These are phyloP conservation scores for Frankliniella intonsa DNA, from an alignment of 2,888 invertebrate genomes.

Conservation along the genomic window DNA sequence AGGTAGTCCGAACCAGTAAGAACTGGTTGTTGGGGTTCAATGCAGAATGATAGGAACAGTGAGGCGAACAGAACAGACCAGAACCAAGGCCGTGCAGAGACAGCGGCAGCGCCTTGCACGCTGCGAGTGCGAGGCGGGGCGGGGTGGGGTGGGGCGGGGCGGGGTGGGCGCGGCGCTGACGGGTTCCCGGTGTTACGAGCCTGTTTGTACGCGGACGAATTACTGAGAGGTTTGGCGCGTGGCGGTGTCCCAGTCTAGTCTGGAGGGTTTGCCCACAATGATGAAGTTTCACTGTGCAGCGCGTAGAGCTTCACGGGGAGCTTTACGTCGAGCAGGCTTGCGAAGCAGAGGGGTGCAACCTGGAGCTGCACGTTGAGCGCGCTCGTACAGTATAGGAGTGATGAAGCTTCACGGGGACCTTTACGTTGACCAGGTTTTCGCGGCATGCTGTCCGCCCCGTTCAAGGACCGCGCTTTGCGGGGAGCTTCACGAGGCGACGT, in stretches of 20 bases:
- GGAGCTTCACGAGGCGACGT: too few species aligned
- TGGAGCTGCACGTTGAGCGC: too few species aligned
- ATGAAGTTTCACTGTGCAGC: not conserved
- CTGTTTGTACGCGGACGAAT: not conserved
- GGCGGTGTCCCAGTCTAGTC: not conserved
- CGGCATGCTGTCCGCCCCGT: too few species aligned
- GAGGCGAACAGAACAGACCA: too few species aligned
- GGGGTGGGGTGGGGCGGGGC: not conserved
- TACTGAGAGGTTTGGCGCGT: not conserved
- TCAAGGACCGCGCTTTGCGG: too few species aligned
- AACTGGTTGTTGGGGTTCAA: not conserved
- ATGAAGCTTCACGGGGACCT: too few species aligned
- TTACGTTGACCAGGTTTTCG: too few species aligned
- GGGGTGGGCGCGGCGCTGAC: not conserved
- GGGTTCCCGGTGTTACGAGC: not conserved
- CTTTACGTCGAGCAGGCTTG: not conserved
- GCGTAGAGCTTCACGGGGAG: not conserved
- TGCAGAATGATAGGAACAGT: not conserved
- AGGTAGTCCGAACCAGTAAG: not conserved
- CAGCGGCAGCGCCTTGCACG: not conserved
- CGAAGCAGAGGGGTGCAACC: not conserved
- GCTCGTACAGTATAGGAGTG: too few species aligned
- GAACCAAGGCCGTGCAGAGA: too few species aligned
- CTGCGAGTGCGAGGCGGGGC: too few species aligned
- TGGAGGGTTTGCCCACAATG: not conserved